Base-by-base conservation (phyloP, 2,113 vertebrate species). In the Scomber colias region DNA sequence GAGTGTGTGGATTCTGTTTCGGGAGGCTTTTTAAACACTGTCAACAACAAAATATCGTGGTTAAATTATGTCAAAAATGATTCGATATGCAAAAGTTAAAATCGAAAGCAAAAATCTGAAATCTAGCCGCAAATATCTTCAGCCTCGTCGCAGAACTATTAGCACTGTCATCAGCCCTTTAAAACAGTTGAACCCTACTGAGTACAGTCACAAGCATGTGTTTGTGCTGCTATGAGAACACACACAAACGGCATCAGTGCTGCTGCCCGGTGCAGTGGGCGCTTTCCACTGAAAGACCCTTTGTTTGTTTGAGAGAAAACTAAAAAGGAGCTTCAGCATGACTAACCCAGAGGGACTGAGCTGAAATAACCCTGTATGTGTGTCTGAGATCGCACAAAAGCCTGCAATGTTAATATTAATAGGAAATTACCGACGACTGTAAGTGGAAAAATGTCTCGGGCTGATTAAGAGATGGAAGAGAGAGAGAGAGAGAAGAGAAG, bases 181-280 rank as follows among this genome's bases (percentile, higher is more conserved):
- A 40, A 78, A 75, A 68, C 30, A 62, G 68, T 71, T 30, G 66
- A 72, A 61, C 49, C 65, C 75, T 13, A 11, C 35, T 0, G n/a
- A 85, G 84, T 77, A 82, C 83, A 81, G 82, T 91, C 82, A 90
- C 86, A 92, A 88, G 84, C 81, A 71, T 73, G 77, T 81, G 84
- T 84, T 88, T 91, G 89, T 91, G 84, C 35, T 69, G 61, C 69
- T 62, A 62, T 81, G 54, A 75, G 81, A 67, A 82, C 68, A 63
- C 3, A 60, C 67, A 88, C 69, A 86, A 67, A 88, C 62, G 53
- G 59, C 75, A 70, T 79, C 85, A 85, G 86, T 73, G 77, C 83
- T 73, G 76, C 77, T 83, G 89, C 81, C 85, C 70, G 27, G 82
- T n/a, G 53, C 83, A 80, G 87, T 87, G 88, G 90, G 87, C 10